Evolutionary conservation across 2,888 invertebrate species (phyloP).

Genomic region (Dastarcus helophoroides): DNA sequence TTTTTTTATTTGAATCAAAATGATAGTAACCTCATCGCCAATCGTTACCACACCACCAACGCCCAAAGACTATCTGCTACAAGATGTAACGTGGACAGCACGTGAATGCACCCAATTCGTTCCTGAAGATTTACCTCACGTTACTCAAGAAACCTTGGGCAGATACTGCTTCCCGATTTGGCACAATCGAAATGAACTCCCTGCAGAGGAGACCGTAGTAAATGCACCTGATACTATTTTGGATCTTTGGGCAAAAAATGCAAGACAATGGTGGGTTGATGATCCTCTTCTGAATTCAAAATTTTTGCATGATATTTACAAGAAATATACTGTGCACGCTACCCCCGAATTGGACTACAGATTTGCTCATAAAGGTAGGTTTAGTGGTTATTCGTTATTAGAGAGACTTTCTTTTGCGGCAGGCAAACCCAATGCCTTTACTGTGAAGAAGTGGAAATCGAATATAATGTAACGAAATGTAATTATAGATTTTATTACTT

Average conservation of each 20-base stretch:
- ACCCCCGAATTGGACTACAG: slow-evolving; percentile 23
- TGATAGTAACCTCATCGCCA: no score
- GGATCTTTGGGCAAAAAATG: slow-evolving; percentile 39
- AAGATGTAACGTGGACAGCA: slow-evolving; percentile 21
- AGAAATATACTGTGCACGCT: slow-evolving; percentile 30
- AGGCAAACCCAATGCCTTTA: no score
- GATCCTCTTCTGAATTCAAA: slow-evolving; percentile 45
- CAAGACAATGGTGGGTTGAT: slow-evolving; percentile 45
- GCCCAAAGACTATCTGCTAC: slow-evolving; percentile 30
- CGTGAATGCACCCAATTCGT: slow-evolving; percentile 36
- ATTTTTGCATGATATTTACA: slow-evolving; percentile 40
- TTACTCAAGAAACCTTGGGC: slow-evolving; percentile 41
- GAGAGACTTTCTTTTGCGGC: no score
- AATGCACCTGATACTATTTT: no score
- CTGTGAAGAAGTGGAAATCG: no score
- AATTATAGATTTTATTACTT: no score
- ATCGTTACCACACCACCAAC: slow-evolving; percentile 33
- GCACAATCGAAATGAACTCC: no score
- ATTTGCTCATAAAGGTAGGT: slow-evolving; percentile 27
- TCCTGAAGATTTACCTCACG: slow-evolving; percentile 36
- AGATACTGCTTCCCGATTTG: slow-evolving; percentile 39
- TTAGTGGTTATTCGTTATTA: no score
- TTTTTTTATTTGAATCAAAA: neutral
- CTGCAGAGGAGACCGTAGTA: no score
- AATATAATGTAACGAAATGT: no score